phyloP scores from a whole-genome alignment of 2,888 invertebrate genomes.

The Leptarthrus brevirostris region DNA sequence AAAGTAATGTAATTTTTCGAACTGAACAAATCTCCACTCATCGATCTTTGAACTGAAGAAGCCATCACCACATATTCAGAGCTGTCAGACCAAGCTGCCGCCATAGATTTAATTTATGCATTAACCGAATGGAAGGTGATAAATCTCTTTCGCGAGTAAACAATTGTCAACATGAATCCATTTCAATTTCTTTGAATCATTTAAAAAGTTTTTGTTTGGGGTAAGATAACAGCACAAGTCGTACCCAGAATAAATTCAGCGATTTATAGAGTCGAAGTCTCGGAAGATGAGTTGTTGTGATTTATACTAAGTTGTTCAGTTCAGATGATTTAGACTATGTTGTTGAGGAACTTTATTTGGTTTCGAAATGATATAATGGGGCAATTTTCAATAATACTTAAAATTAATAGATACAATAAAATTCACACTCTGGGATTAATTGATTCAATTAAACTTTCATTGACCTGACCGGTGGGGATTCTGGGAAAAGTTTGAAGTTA shows the following conservation, averaged over 20 bases:
- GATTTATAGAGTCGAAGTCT: neutral
- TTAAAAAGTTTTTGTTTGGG: neutral
- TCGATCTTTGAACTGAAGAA: slow-evolving; percentile 15
- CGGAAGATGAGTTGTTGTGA: neutral
- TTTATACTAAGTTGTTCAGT: neutral
- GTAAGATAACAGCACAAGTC: neutral
- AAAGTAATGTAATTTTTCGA: slow-evolving; percentile 4
- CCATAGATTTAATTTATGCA: neutral
- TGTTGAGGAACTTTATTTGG: neutral
- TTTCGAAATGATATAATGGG: too few relatives aligned
- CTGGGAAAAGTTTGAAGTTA: neutral
- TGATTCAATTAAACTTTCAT: too few relatives aligned
- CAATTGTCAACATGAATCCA: slow-evolving; percentile 19
- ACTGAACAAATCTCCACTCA: slow-evolving; percentile 12
- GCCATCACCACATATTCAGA: slow-evolving; percentile 11
- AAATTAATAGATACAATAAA: too few relatives aligned
- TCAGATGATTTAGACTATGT: neutral
- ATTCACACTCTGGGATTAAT: too few relatives aligned
- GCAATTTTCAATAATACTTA: too few relatives aligned
- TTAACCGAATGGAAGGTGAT: slow-evolving; percentile 1
- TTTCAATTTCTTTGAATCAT: neutral
- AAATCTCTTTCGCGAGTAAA: slow-evolving; percentile 14
- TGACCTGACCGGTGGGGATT: neutral
- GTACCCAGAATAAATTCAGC: neutral
- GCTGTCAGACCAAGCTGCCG: neutral